phyloP scores from a whole-genome alignment of 2,888 invertebrate genomes.

The Plebejus argus region DNA sequence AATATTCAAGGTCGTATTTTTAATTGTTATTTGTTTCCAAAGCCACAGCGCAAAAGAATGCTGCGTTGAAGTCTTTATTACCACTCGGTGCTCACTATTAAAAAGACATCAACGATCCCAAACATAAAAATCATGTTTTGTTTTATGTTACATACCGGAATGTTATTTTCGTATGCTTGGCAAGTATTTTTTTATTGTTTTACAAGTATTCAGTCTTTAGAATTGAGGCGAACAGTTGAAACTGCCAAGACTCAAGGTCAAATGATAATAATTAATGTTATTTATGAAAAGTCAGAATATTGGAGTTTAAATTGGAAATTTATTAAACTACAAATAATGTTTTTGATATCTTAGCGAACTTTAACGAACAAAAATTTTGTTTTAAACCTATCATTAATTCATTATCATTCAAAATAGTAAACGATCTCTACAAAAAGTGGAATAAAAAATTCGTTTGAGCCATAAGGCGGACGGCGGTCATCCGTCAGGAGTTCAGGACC shows the following conservation, averaged over 20 bases:
- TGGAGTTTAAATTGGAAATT: too few relatives aligned
- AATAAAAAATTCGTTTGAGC: neutral
- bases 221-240: neutral
- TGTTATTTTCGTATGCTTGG: neutral
- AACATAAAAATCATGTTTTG: neutral
- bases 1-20: neutral
- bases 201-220: neutral
- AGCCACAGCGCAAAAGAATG: conserved; percentile 26
- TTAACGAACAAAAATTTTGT: too few relatives aligned
- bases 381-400: too few relatives aligned
- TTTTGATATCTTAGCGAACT: too few relatives aligned
- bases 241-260: neutral
- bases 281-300: too few relatives aligned
- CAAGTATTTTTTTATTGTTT: neutral
- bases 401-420: too few relatives aligned
- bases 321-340: too few relatives aligned
- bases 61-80: conserved; percentile 66
- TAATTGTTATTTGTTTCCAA: neutral
- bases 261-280: too few relatives aligned
- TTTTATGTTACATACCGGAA: neutral
- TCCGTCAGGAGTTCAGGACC: neutral
- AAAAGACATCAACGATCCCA: conserved; percentile 64
- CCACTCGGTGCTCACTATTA: conserved; percentile 47
- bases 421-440: neutral
- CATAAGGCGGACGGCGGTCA: neutral